Evolutionary conservation across 2,113 vertebrate species (phyloP).

Genomic region (Dendrocopos noguchii): DNA sequence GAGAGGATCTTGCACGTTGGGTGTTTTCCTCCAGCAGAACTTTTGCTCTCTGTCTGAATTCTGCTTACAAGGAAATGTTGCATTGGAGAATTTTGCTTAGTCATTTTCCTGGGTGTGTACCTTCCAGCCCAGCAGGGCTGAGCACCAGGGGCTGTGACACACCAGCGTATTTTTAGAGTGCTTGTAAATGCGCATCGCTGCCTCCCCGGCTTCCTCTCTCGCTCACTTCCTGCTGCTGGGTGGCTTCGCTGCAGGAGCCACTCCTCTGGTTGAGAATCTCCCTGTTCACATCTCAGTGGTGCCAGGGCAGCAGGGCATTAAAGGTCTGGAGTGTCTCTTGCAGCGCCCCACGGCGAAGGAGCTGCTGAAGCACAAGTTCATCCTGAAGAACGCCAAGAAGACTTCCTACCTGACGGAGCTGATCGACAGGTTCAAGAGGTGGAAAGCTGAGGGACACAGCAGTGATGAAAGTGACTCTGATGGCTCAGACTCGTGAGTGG

Average conservation of each 20-base stretch:
- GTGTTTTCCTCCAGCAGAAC: neutral
- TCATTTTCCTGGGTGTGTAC: slow-evolving; percentile 67
- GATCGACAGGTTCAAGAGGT: slow-evolving; percentile 92
- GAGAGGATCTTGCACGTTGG: neutral
- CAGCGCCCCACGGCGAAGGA: slow-evolving; percentile 85
- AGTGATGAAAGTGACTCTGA: slow-evolving; percentile 92
- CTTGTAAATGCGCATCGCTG: slow-evolving; percentile 31
- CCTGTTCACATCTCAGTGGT: neutral
- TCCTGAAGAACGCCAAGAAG: slow-evolving; percentile 86
- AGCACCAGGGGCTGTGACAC: neutral
- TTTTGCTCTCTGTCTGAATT: neutral
- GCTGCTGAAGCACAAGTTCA: slow-evolving; percentile 86
- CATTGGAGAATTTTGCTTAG: slow-evolving; percentile 39
- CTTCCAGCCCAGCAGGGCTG: neutral
- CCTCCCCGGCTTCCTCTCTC: slow-evolving; percentile 35
- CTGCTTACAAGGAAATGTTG: slow-evolving; percentile 40
- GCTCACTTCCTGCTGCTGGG: slow-evolving; percentile 4
- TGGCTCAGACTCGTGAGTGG: slow-evolving; percentile 89
- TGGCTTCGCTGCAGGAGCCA: neutral
- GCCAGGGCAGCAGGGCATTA: neutral
- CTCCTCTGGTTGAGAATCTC: neutral
- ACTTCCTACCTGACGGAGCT: slow-evolving; percentile 85
- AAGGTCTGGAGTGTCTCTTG: slow-evolving; percentile 30
- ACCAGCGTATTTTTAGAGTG: slow-evolving; percentile 6
- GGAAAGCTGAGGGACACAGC: slow-evolving; percentile 94